These are phyloP conservation scores for Linnaemya tessellans DNA, from an alignment of 2,888 invertebrate species.

Conservation along the genomic window DNA sequence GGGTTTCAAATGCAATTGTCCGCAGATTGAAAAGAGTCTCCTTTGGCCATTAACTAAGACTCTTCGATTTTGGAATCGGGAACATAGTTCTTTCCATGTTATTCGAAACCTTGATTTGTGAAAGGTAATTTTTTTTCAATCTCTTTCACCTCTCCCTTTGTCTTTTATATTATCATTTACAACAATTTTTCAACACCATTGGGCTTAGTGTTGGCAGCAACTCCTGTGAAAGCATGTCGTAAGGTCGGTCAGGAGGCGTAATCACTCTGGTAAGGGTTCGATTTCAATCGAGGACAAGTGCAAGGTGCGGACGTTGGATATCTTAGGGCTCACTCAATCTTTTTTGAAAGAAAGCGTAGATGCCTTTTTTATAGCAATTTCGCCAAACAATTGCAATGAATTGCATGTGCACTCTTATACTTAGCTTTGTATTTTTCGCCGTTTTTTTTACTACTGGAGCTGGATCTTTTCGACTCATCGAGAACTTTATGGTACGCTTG, in stretches of 20 bases:
- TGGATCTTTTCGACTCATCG: too few relatives aligned
- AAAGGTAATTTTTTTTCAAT: neutral
- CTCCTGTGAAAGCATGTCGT: neutral
- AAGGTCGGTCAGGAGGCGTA: neutral
- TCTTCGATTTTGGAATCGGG: neutral
- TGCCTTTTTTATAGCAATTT: too few relatives aligned
- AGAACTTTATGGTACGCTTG: too few relatives aligned
- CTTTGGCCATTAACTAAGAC: constrained; percentile 13
- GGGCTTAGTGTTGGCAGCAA: neutral
- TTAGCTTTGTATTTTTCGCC: too few relatives aligned
- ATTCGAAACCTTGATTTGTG: constrained; percentile 18
- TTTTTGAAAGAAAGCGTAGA: too few relatives aligned
- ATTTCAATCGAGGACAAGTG: neutral
- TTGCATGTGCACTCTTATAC: too few relatives aligned
- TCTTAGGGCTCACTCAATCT: too few relatives aligned
- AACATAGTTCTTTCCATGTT: neutral
- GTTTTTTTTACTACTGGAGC: too few relatives aligned
- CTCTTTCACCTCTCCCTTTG: neutral
- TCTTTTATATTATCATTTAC: neutral
- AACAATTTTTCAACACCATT: constrained; percentile 8
- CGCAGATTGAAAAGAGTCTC: constrained; percentile 2
- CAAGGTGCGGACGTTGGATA: too few relatives aligned
- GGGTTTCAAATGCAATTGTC: neutral
- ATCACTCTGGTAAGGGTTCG: neutral
- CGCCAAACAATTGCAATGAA: too few relatives aligned